These are phyloP conservation scores for Poeciliopsis infans DNA, from an alignment of 2,797 vertebrate species.

Conservation along the genomic window DNA sequence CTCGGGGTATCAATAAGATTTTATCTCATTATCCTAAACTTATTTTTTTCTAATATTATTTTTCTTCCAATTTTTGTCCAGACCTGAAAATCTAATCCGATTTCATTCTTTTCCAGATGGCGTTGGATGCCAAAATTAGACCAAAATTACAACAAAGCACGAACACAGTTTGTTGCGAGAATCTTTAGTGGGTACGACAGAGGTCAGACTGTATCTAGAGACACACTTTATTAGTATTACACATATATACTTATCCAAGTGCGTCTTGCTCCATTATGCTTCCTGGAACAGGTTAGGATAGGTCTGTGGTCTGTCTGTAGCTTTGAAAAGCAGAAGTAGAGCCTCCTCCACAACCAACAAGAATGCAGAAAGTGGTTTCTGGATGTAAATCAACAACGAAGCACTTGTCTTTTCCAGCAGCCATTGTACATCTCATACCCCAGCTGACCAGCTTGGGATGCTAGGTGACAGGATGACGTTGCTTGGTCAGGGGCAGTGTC, in stretches of 20 bases:
- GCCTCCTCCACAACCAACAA: too few relatives aligned
- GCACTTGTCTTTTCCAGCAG: too few relatives aligned
- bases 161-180: slow-evolving; percentile 17
- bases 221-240: not conserved
- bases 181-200: slow-evolving; percentile 10
- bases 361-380: too few relatives aligned
- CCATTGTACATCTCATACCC: too few relatives aligned
- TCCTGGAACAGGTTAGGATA: too few relatives aligned
- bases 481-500: too few relatives aligned
- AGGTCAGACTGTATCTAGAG: slow-evolving; percentile 28
- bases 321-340: too few relatives aligned
- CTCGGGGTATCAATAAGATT: not conserved
- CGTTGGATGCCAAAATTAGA: not conserved
- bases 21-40: not conserved
- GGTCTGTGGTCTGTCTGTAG: too few relatives aligned
- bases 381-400: too few relatives aligned
- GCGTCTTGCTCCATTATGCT: not conserved
- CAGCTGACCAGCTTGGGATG: too few relatives aligned
- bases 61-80: not conserved
- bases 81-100: slow-evolving; percentile 11
- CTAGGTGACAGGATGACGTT: too few relatives aligned
- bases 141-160: not conserved
- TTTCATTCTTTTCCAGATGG: slow-evolving; percentile 1
- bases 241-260: not conserved
- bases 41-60: not conserved